phyloP scores from a whole-genome alignment of 2,113 vertebrate genomes.

The Lepus timidus region DNA sequence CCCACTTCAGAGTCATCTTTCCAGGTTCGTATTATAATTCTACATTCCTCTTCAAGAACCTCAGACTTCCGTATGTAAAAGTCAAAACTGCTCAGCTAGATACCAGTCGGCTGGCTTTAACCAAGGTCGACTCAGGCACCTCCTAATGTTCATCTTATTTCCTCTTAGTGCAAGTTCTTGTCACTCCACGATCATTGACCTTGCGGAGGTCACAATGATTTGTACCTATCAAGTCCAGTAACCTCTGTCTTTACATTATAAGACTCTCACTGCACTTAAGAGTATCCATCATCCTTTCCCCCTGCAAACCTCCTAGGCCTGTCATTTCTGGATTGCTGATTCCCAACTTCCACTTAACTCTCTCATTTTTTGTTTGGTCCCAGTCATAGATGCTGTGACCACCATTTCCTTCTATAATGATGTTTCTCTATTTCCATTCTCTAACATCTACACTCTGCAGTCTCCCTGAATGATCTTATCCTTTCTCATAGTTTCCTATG shows the following conservation, averaged over 20 bases:
- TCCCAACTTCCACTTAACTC: neutral
- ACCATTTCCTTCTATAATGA: neutral
- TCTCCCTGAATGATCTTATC: neutral
- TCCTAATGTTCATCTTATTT: neutral
- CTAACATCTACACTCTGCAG: neutral
- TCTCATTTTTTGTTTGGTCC: neutral
- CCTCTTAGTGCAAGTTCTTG: neutral
- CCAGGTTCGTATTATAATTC: neutral
- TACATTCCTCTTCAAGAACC: neutral
- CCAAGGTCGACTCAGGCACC: neutral
- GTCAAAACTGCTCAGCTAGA: neutral
- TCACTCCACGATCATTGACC: neutral
- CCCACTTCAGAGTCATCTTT: neutral
- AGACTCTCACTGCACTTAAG: neutral
- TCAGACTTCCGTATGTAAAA: neutral
- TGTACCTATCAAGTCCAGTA: neutral
- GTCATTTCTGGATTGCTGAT: neutral
- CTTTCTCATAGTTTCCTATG: neutral
- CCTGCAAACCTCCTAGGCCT: neutral
- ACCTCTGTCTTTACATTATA: neutral
- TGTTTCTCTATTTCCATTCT: neutral
- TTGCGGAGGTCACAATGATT: neutral
- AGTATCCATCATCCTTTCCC: neutral
- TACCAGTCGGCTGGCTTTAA: neutral
- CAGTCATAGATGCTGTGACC: neutral